Conservation (phyloP, 1,140 invertebrate species). For the Bombus haemorrhoidalis region DNA sequence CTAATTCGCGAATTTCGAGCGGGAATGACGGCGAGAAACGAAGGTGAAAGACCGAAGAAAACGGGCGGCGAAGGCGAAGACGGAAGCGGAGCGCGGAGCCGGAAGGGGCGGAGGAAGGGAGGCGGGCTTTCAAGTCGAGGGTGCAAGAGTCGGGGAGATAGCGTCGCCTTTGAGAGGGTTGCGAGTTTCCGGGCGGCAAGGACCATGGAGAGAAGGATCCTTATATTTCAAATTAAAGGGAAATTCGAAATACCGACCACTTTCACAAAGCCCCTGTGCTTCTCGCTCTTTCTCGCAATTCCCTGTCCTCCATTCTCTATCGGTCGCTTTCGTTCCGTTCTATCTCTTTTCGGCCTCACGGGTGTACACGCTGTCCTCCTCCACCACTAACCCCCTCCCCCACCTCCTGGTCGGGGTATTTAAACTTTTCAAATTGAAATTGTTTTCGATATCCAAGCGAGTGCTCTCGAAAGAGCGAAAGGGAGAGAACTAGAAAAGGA, state of each 20-base stretch:
- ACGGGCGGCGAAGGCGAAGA: slow-evolving; percentile 28
- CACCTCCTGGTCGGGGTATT: slow-evolving; percentile 53
- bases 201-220: slow-evolving; percentile 63
- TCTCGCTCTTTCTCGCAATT: slow-evolving; percentile 43
- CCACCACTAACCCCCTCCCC: not conserved
- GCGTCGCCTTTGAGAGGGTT: slow-evolving; percentile 62
- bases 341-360: slow-evolving; percentile 48
- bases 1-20: slow-evolving; percentile 59
- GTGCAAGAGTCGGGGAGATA: slow-evolving; percentile 58
- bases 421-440: slow-evolving; percentile 80
- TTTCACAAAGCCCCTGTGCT: slow-evolving; percentile 66
- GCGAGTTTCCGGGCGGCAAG: slow-evolving; percentile 55
- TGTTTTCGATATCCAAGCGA: slow-evolving; percentile 76
- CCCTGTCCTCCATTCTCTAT: slow-evolving; percentile 46
- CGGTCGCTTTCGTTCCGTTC: slow-evolving; percentile 33
- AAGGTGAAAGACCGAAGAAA: slow-evolving; percentile 50
- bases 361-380: slow-evolving; percentile 31
- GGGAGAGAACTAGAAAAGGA: not conserved
- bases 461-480: slow-evolving; percentile 64
- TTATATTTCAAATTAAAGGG: slow-evolving; percentile 78
- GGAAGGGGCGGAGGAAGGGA: not conserved
- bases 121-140: slow-evolving; percentile 43
- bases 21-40: slow-evolving; percentile 34
- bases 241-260: slow-evolving; percentile 75
- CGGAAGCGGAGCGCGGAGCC: slow-evolving; percentile 17